Evolutionary conservation across 2,113 vertebrate genomes (phyloP).

Genomic region (Chiloscyllium plagiosum): DNA sequence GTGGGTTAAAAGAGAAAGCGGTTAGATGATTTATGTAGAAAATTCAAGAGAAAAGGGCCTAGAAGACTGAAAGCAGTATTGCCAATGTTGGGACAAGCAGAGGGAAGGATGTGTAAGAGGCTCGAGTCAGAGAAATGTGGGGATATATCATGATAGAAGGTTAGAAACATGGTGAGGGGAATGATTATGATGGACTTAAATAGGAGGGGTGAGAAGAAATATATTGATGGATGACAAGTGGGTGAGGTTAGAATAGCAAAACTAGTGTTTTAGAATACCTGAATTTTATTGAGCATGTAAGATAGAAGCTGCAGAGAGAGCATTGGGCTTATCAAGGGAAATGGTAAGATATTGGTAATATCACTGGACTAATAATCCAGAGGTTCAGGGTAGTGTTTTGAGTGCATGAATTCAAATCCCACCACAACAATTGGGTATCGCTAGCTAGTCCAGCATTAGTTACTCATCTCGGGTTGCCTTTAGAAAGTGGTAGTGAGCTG

Average conservation of each 20-base stretch:
- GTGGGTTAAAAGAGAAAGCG: not conserved
- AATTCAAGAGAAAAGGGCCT: not conserved
- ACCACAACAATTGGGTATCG: no score
- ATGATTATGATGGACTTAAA: not conserved
- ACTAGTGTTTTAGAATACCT: not conserved
- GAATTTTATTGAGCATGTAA: not conserved
- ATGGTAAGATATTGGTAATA: not conserved
- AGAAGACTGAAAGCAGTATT: not conserved
- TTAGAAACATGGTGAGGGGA: not conserved
- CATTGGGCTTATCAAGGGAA: not conserved
- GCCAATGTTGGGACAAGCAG: not conserved
- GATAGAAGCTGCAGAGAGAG: not conserved
- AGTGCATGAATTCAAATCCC: no score
- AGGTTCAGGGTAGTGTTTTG: no score
- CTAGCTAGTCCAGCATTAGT: no score
- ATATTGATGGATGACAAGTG: no score
- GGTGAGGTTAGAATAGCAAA: not conserved
- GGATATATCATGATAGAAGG: not conserved
- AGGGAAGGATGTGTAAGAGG: not conserved
- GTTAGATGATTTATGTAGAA: not conserved
- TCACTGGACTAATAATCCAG: no score
- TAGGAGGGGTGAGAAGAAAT: no score
- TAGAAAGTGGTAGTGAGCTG: no score
- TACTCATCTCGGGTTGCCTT: no score
- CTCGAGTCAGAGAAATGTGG: not conserved